Conservation (phyloP, 92 coral and sea anemone genomes). For the Parazoanthus swiftii region DNA sequence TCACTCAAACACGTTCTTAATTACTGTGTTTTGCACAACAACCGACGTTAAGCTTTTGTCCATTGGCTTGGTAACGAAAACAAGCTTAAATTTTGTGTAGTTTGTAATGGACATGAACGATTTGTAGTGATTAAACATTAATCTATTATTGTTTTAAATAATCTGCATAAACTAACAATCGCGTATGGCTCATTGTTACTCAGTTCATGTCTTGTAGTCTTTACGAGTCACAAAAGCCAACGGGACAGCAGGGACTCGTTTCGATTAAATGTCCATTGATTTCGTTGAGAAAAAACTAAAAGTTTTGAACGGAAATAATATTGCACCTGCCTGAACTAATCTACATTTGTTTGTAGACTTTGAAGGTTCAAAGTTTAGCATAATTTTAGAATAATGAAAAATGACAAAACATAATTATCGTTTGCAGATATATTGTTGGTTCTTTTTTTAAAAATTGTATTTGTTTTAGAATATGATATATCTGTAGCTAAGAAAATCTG, state of each 20-base stretch:
- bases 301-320: neutral
- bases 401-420: too few relatives aligned
- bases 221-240: neutral
- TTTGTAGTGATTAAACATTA: constrained; percentile 32
- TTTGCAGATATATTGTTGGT: neutral
- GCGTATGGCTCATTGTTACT: neutral
- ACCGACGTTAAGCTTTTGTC: constrained; percentile 3
- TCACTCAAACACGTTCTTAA: neutral
- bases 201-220: neutral
- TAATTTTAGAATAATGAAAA: too few relatives aligned
- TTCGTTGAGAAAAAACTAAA: neutral
- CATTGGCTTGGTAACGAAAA: constrained; percentile 24
- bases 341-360: neutral
- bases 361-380: neutral
- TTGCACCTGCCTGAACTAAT: neutral
- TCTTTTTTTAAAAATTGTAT: too few relatives aligned
- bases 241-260: neutral
- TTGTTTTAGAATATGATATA: too few relatives aligned
- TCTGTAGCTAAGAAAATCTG: too few relatives aligned
- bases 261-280: neutral
- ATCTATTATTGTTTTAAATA: constrained; percentile 4
- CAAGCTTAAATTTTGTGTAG: constrained; percentile 21
- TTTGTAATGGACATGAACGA: constrained; percentile 28
- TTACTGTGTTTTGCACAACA: neutral
- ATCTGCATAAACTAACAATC: constrained; percentile 34